A percentile compares a stretch with the other conserved stretches of the same genome.
These are phyloP conservation scores for Carterocephalus palaemon DNA, from an alignment of 2,888 invertebrate species.

Conservation along the genomic window DNA sequence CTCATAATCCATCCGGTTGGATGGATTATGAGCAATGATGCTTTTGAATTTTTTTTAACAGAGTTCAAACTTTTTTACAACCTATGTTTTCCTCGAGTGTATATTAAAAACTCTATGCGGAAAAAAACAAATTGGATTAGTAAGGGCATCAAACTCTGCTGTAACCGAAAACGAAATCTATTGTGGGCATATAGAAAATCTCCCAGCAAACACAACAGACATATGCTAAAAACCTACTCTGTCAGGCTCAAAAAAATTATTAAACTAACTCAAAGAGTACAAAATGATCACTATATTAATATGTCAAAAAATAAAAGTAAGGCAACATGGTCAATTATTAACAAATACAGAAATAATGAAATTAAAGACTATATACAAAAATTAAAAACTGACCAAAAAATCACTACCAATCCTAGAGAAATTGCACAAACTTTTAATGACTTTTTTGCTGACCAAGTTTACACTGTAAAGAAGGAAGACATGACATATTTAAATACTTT, in stretches of 20 bases:
- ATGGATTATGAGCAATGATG: no score
- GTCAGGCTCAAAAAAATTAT: constrained; percentile 6
- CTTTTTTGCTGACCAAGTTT: constrained; percentile 1
- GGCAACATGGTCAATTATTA: not conserved
- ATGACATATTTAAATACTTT: not conserved
- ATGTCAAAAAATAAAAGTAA: not conserved
- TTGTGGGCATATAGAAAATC: constrained; percentile 8
- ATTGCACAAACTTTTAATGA: constrained; percentile 2
- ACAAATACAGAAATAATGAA: not conserved
- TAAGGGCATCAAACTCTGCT: constrained; percentile 4
- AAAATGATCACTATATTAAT: constrained; percentile 4
- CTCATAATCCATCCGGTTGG: no score
- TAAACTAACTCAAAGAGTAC: constrained; percentile 2
- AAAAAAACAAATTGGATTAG: constrained; percentile 7
- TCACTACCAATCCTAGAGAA: not conserved
- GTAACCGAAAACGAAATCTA: constrained; percentile 2
- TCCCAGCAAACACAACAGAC: constrained; percentile 1
- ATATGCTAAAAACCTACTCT: not conserved
- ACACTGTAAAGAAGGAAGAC: not conserved
- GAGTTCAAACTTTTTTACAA: constrained; percentile 10
- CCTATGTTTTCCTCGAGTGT: constrained; percentile 6
- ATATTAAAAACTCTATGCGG: not conserved
- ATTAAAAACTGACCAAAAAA: not conserved
- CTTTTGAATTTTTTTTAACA: constrained; percentile 1
- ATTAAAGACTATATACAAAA: not conserved